phyloP scores from a whole-genome alignment of 1,140 invertebrate species.

The Drosophila quadrilineata region DNA sequence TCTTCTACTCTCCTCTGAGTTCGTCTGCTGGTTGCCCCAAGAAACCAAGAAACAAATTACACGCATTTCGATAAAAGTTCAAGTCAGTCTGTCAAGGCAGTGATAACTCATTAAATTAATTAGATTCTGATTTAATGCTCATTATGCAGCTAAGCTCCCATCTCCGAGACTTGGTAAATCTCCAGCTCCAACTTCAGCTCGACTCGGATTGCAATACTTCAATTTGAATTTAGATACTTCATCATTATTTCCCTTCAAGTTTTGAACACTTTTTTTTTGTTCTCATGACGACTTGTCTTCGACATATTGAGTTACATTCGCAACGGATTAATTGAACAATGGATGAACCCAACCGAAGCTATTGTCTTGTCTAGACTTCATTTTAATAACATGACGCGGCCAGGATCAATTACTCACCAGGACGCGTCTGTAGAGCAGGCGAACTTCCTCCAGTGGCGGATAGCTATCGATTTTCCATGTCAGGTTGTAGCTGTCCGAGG shows the following conservation, averaged over 20 bases:
- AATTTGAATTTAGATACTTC: background rate
- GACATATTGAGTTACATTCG: slow-evolving; percentile 12
- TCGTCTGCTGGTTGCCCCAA: background rate
- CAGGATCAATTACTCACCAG: slow-evolving; percentile 82
- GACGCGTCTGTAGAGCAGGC: slow-evolving; percentile 85
- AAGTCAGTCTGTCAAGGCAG: background rate
- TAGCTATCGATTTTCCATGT: slow-evolving; percentile 86
- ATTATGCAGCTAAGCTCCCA: slow-evolving; percentile 1
- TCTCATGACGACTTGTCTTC: background rate
- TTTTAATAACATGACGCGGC: background rate
- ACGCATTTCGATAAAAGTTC: slow-evolving; percentile 10
- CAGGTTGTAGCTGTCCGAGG: slow-evolving; percentile 83
- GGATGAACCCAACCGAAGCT: background rate
- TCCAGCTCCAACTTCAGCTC: background rate
- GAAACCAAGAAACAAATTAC: slow-evolving; percentile 21
- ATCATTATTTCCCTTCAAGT: background rate
- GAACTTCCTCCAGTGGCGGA: slow-evolving; percentile 85
- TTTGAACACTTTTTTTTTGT: background rate
- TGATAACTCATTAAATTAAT: slow-evolving; percentile 26
- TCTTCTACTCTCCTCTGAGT: no score
- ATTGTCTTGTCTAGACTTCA: background rate
- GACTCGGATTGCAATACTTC: background rate
- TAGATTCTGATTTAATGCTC: slow-evolving; percentile 21
- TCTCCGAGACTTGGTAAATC: background rate
- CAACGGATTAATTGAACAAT: slow-evolving; percentile 4